These are phyloP conservation scores for Trichonephila clavata DNA, from an alignment of 1,140 invertebrate genomes.

Conservation along the genomic window DNA sequence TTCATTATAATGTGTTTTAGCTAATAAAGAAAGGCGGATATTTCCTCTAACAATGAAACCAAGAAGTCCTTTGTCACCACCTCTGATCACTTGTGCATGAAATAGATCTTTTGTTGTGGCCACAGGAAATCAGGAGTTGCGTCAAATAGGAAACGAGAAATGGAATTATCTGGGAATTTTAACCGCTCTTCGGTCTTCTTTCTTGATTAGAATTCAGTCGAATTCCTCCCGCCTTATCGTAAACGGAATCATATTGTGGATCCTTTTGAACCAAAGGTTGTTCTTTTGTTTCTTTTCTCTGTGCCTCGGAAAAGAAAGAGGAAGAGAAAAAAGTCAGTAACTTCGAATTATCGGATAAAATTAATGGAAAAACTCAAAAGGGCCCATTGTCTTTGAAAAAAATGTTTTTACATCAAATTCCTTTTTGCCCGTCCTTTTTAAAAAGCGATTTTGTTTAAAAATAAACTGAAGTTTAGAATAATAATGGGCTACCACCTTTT, in stretches of 20 bases:
- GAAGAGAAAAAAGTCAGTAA: background rate
- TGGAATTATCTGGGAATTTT: slow-evolving; percentile 43
- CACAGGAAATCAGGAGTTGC: slow-evolving; percentile 13
- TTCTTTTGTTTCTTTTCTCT: slow-evolving; percentile 28
- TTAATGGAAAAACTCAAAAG: slow-evolving; percentile 29
- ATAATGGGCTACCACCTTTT: background rate
- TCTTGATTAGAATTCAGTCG: slow-evolving; percentile 38
- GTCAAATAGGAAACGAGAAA: background rate
- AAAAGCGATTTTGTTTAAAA: slow-evolving; percentile 5
- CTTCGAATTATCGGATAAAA: slow-evolving; percentile 45
- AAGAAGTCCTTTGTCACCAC: slow-evolving; percentile 35
- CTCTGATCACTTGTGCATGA: slow-evolving; percentile 50
- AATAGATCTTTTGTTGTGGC: slow-evolving; percentile 47
- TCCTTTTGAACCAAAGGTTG: slow-evolving; percentile 28
- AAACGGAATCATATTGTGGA: slow-evolving; percentile 29
- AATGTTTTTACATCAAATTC: background rate
- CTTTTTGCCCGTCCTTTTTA: background rate
- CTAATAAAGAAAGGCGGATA: slow-evolving; percentile 43
- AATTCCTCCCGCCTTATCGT: slow-evolving; percentile 7
- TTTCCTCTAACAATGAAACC: slow-evolving; percentile 28
- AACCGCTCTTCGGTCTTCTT: background rate
- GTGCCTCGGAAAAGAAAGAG: background rate
- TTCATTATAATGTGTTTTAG: slow-evolving; percentile 47
- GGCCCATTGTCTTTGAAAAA: slow-evolving; percentile 6
- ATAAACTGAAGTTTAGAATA: background rate